Evolutionary conservation across 1,140 invertebrate species (phyloP), one percentile per base, ranked within the genome.

Genomic region (Arion vulgaris): DNA sequence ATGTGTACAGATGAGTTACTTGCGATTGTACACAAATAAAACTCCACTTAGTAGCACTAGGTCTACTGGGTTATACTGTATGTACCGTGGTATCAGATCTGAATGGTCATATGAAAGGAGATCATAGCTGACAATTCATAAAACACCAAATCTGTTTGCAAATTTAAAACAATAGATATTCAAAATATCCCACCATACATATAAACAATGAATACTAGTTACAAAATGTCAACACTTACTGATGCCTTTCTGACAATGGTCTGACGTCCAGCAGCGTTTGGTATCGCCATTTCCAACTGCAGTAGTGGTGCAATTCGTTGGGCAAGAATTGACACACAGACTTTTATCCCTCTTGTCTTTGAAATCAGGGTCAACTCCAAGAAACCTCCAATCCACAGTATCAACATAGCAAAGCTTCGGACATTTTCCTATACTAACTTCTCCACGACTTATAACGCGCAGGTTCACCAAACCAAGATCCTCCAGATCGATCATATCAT

Each of bases 371-470:
- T 75, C 77, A 13, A 82, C 81, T 7, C 86, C 87, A 79, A 98
- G 96, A 72, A 93, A 89, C 72, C 94, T 93, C 98, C 98, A 99
- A 90, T 99, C 95, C 51, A 99, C 95, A 0, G 96, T 98, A 84
- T 97, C 94, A 26, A 95, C 95, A 92, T 96, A 98, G 92, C 98
- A 99, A 0, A 99, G 93, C 51, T 94, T 93, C 4, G 95, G 95
- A 93, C 98, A 98, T 90, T 96, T 96, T 84, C 96, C 95, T 53
- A 99, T 96, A 15, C 96, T 94, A 0, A 99, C 96, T 0, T 95
- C 94, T 1, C 98, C 98, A 78, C 96, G 94, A 79, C 95, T 91
- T 85, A 99, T 97, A 76, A 95, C 94, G 23, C 95, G 95, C 82
- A 99, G 92, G 41, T 95, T 96, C 36, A 94, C 92, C 0, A 99